Base-by-base conservation (phyloP, 2,888 invertebrate species). In the Odontomyia ornata region DNA sequence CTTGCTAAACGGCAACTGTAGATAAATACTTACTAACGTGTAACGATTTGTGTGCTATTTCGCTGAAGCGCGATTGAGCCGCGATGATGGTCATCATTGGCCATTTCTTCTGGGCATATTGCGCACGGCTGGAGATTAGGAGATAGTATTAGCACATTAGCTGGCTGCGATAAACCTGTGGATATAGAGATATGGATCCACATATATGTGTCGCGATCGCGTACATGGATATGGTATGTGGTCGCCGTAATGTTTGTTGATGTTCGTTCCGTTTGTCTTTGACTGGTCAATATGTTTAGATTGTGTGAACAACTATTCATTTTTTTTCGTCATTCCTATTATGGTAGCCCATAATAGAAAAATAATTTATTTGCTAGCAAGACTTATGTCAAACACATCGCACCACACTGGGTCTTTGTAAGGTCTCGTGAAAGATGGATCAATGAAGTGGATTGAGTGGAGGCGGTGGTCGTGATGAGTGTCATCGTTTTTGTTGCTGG, bases 21-120 rank as follows among this genome's bases (percentile, higher is more conserved):
- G 25, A 25, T 13, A 23, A 7, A 69, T 69, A 46, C 21, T 36
- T 36, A 9, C 36, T 9, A 36, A 5, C 36, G 30, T 25, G 43
- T 25, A n/a, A 21, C 67, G 43, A 46, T 30, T 69, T 64, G 64
- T 64, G 30, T 13, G 64, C 30, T 64, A 64, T 30, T 28, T 27
- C 30, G 30, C 30, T 28, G 27, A 1, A 11, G 15, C 64, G 4
- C 15, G 30, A 28, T 18, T 30, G 64, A 30, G 28, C 60, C 5
- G 60, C 11, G n/a, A 60, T 60, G 60, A 64, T 64, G 64, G 64
- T 64, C 64, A 64, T 64, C 64, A 64, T 30, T 18, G 18, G 25
- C 57, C 25, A 23, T 64, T 64, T 64, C 64, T 64, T 27, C 64
- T 15, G 64, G n/a, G 28, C 27, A 64, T 64, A 64, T 64, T 64